Base-by-base conservation (phyloP, 2,113 vertebrate genomes). In the Hiodon alosoides region DNA sequence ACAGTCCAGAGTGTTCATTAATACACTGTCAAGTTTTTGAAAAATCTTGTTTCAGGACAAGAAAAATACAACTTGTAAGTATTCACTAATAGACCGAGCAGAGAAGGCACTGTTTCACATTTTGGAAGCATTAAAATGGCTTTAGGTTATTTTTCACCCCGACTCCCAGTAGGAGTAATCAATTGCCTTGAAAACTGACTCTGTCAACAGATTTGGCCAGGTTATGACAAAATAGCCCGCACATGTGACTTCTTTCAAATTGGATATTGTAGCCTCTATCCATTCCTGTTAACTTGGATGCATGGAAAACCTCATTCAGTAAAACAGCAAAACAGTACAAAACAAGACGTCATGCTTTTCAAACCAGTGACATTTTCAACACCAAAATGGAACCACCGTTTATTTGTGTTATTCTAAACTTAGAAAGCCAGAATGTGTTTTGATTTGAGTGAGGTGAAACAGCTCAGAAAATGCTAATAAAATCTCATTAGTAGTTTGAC, bases 101-200 rank as follows among this genome's bases (percentile, higher is more conserved):
- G 81, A 81, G 68, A 81, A 77, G 48, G 3, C 51, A 1, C 67
- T 50, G 78, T 78, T 83, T 69, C 71, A 72, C 68, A 77, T 82
- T 81, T 85, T 86, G 89, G 86, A 90, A 88, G 85, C 79, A 84
- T 86, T 81, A 86, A 85, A 89, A 87, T 81, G 78, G 84, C 83
- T 89, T 89, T 88, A 83, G 83, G 89, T 87, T 89, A 84, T 83
- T 83, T 82, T 79, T 85, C 84, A 87, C 85, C 83, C 78, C 77
- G 79, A 73, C 46, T 84, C 78, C 79, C 81, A 71, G 82, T 81
- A 83, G 81, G 81, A 79, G 78, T 81, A 81, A 85, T 84, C 80
- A 7, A 31, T 78, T 75, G 65, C 77, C 79, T 85, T 79, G 70
- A 76, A 77, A 79, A 81, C 77, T 50, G 76, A 72, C 79, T 2